These are phyloP conservation scores for Salarias fasciatus DNA, from an alignment of 2,797 vertebrate species.

Conservation along the genomic window DNA sequence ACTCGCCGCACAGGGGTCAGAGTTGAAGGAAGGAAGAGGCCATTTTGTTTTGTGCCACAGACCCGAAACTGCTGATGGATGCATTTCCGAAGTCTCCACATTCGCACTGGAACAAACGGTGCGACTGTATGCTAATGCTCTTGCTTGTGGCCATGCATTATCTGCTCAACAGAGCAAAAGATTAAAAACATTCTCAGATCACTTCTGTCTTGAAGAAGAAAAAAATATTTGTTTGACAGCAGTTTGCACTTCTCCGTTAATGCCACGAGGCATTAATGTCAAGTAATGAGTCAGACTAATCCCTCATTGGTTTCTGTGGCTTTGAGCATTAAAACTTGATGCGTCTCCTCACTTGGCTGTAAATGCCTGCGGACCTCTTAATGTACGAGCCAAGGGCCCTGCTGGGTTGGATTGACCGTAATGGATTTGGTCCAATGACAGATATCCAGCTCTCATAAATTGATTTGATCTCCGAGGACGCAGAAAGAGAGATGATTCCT, in stretches of 20 bases:
- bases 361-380: constrained; percentile 83
- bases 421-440: constrained; percentile 82
- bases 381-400: constrained; percentile 81
- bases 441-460: constrained; percentile 82
- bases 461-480: constrained; percentile 84
- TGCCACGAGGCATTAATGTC: constrained; percentile 73
- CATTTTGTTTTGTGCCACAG: constrained; percentile 73
- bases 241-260: constrained; percentile 73
- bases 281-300: constrained; percentile 80
- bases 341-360: constrained; percentile 77
- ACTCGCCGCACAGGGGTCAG: constrained; percentile 61
- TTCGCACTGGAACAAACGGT: constrained; percentile 58
- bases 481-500: constrained; percentile 80
- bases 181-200: constrained; percentile 72
- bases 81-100: constrained; percentile 63
- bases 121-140: constrained; percentile 71
- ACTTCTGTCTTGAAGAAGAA: constrained; percentile 63
- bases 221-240: constrained; percentile 72
- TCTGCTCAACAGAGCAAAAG: constrained; percentile 77
- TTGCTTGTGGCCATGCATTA: constrained; percentile 74
- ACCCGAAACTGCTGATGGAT: constrained; percentile 77
- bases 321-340: constrained; percentile 85
- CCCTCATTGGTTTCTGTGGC: constrained; percentile 83
- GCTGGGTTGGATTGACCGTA: constrained; percentile 79
- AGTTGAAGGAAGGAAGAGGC: constrained; percentile 79